Conservation (phyloP, 1,140 invertebrate species). For the Plodia interpunctella region DNA sequence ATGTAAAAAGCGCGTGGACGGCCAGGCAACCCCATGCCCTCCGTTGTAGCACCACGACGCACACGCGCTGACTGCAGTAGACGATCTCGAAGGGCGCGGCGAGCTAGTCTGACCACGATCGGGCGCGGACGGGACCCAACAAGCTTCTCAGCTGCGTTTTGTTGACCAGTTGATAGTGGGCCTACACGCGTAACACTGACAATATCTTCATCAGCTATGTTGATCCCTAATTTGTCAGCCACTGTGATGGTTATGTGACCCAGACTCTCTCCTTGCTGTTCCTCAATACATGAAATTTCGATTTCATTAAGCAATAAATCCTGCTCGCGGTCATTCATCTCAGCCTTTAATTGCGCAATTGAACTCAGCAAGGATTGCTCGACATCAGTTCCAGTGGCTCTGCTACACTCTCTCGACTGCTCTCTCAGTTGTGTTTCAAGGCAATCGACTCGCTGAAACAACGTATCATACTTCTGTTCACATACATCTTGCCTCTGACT, state of each 20-base stretch:
- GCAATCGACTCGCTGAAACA: too few relatives aligned
- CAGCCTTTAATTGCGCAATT: neutral
- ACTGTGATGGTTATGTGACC: conserved; percentile 13
- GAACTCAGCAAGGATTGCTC: neutral
- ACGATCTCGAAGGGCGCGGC: conserved; percentile 8
- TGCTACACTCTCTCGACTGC: too few relatives aligned
- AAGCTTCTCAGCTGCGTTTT: too few relatives aligned
- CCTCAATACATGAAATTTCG: conserved; percentile 19
- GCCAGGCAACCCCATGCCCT: neutral
- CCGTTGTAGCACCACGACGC: neutral
- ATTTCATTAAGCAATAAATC: conserved; percentile 23
- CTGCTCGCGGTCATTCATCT: conserved; percentile 30
- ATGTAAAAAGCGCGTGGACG: neutral
- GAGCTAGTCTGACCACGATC: conserved; percentile 12
- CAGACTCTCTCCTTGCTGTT: conserved; percentile 16
- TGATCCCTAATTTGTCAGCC: conserved; percentile 1
- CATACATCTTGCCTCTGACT: too few relatives aligned
- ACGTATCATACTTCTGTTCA: too few relatives aligned
- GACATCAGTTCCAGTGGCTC: too few relatives aligned
- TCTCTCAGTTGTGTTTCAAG: too few relatives aligned
- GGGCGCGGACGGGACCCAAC: conserved; percentile 5
- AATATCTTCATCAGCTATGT: neutral
- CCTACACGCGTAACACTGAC: neutral
- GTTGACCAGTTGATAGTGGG: too few relatives aligned
- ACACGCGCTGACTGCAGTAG: too few relatives aligned